A percentile compares a stretch with the other conserved stretches of the same genome.
phyloP scores from a whole-genome alignment of 2,888 invertebrate species.

The Sarcophaga subvicina region DNA sequence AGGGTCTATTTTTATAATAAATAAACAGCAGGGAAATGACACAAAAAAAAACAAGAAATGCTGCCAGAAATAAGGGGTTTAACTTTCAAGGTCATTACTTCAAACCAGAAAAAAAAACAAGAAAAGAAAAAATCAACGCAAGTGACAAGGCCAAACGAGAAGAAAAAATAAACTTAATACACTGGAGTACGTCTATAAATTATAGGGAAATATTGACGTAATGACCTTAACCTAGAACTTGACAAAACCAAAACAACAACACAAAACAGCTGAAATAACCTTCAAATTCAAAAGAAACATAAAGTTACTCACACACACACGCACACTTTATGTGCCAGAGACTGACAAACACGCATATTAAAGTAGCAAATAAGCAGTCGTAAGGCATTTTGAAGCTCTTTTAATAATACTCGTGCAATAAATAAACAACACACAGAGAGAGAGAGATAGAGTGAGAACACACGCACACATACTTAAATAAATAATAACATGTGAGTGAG shows the following conservation, averaged over 20 bases:
- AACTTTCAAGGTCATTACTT: conserved; percentile 51
- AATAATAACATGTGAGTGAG: conserved; percentile 33
- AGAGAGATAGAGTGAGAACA: not conserved
- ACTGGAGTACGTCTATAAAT: conserved; percentile 20
- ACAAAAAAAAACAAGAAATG: not conserved
- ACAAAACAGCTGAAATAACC: conserved; percentile 45
- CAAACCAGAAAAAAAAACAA: conserved; percentile 36
- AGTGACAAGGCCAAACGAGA: not conserved
- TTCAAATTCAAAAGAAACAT: conserved; percentile 31
- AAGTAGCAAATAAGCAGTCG: conserved; percentile 27
- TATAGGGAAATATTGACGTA: conserved; percentile 45
- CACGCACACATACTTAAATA: not conserved
- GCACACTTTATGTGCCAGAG: not conserved
- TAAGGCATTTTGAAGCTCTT: conserved; percentile 46
- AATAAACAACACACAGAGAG: not conserved
- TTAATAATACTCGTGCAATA: not conserved
- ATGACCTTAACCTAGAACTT: conserved; percentile 67
- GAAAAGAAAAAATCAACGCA: conserved; percentile 1
- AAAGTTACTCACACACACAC: conserved; percentile 20
- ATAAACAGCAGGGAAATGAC: conserved; percentile 24
- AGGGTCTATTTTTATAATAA: conserved; percentile 50
- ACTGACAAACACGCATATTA: not conserved
- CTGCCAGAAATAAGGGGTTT: conserved; percentile 38
- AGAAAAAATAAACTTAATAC: conserved; percentile 8
- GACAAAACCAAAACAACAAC: not conserved